Evolutionary conservation across 2,888 invertebrate species (phyloP).

Genomic region (Drosophila dives): DNA sequence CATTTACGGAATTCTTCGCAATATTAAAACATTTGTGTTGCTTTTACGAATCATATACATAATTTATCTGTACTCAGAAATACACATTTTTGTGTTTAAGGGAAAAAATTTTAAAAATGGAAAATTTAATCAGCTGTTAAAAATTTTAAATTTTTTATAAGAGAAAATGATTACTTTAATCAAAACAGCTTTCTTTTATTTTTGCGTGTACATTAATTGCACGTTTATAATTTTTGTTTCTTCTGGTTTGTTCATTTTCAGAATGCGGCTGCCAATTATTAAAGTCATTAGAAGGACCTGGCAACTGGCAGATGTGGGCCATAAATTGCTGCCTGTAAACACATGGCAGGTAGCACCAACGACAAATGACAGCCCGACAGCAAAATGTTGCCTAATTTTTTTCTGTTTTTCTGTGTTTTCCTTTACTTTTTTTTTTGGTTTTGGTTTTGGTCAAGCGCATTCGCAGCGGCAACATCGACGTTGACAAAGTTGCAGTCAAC

Average conservation of each 20-base stretch:
- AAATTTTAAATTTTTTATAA: not conserved
- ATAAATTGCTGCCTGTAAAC: conserved; percentile 61
- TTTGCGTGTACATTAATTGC: conserved; percentile 22
- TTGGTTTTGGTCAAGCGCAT: conserved; percentile 2
- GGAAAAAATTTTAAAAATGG: not conserved
- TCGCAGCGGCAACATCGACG: conserved; percentile 47
- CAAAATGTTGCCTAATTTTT: conserved; percentile 73
- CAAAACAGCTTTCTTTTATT: not conserved
- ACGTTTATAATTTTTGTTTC: not conserved
- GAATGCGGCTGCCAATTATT: conserved; percentile 35
- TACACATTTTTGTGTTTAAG: not conserved
- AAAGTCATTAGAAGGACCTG: conserved; percentile 47
- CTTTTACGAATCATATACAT: not conserved
- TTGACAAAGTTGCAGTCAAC: conserved; percentile 67
- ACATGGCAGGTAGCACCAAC: conserved; percentile 40
- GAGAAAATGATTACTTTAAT: not conserved
- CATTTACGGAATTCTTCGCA: not conserved
- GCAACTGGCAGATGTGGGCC: conserved; percentile 43
- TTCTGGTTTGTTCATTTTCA: not conserved
- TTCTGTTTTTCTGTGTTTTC: conserved; percentile 44
- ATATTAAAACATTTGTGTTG: not conserved
- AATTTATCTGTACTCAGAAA: not conserved
- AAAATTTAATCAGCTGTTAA: not conserved
- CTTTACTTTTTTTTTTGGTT: conserved; percentile 45
- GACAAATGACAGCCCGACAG: conserved; percentile 62